Percentiles rank a stretch among this genome's conserved stretches.
phyloP scores from a whole-genome alignment of 2,888 invertebrate genomes.

The Halictus ligatus region DNA sequence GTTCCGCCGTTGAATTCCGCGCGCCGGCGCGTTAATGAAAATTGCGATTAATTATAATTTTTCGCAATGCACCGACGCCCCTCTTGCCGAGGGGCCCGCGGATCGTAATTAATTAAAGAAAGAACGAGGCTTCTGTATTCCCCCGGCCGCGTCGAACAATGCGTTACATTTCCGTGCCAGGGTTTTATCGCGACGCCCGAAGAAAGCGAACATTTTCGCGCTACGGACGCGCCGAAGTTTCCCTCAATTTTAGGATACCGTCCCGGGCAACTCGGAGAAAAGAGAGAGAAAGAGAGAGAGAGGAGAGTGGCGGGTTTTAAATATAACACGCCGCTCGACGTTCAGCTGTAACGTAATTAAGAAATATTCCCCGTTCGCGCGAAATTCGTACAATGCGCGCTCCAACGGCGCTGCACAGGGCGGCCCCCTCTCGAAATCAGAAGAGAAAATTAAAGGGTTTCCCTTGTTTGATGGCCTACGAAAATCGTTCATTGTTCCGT shows the following conservation, averaged over 20 bases:
- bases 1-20: conserved; percentile 29
- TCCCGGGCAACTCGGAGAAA: neutral
- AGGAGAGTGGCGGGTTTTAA: conserved; percentile 1
- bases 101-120: conserved; percentile 57
- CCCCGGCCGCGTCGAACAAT: conserved; percentile 41
- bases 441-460: neutral
- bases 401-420: neutral
- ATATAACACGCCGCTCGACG: conserved; percentile 2
- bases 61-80: conserved; percentile 33
- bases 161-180: conserved; percentile 29
- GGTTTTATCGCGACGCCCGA: conserved; percentile 20
- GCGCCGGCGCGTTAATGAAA: conserved; percentile 44
- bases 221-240: conserved; percentile 20
- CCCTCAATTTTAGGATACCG: conserved; percentile 38
- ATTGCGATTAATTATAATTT: conserved; percentile 56
- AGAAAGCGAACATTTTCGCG: conserved; percentile 24
- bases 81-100: neutral
- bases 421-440: neutral
- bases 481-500: neutral
- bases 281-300: neutral
- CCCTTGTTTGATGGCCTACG: neutral
- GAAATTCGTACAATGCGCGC: neutral
- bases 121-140: conserved; percentile 36
- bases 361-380: conserved; percentile 32
- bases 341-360: conserved; percentile 27